Evolutionary conservation across 2,888 invertebrate species (phyloP), one percentile per base, ranked within the genome.

Genomic region (Archips crataeganus): DNA sequence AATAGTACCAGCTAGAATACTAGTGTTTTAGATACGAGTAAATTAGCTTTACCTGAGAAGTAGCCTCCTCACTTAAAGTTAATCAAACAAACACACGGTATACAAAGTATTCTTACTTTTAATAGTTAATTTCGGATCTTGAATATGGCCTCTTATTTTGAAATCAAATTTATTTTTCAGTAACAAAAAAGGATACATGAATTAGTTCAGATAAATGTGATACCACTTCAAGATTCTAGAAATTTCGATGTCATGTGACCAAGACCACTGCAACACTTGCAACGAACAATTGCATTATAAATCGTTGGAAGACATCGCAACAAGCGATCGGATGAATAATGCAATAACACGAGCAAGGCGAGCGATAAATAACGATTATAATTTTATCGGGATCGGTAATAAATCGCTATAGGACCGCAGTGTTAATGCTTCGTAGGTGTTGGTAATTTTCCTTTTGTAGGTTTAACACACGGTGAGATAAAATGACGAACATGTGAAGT

Each of bases 351-450:
- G 90, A 83, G 84, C 80, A 76, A 74, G 79, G 76, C 79, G 79
- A 49, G 83, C 88, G 87, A 91, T 93, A 92, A 92, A 92, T 92
- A 90, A 92, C 91, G 90, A 91, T 92, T 92, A 92, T 92, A 91
- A 92, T 93, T 92, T 92, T 92, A 91, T 92, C 90, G 89, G 81
- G 87, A 85, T 87, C 84, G 84, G 84, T 86, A 88, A 92, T 92
- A 92, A 77, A 77, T 75, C 74, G 68, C 73, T 90, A 92, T 92
- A 87, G 84, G 79, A 75, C 75, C 79, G 74, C 79, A 75, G 79
- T 78, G 78, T 82, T 80, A 79, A 76, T 69, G 77, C 77, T 72
- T 75, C 78, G 84, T 85, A 79, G 80, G 80, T 81, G 83, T 82
- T 81, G 80, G 84, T 85, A 82, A 85, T 87, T 86, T 85, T 87